Evolutionary conservation across 2,113 vertebrate species (phyloP).

Genomic region (Acrocephalus kingi): DNA sequence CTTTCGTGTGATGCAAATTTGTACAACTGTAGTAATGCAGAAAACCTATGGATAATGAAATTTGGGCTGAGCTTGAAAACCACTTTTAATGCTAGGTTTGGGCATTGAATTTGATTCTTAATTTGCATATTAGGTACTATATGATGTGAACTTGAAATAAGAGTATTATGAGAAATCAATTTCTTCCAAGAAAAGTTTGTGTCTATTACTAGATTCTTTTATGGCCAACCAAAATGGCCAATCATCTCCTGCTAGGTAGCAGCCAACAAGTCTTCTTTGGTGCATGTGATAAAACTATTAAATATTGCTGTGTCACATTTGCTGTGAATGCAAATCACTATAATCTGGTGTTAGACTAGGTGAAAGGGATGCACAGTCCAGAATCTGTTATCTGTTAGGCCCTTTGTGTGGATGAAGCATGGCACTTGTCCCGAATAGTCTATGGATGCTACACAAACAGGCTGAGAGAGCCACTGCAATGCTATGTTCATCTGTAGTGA

Average conservation of each 20-base stretch:
- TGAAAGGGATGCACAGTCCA: not conserved
- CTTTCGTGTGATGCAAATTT: not conserved
- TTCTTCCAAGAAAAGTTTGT: not conserved
- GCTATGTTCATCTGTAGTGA: not conserved
- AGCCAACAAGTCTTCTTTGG: not conserved
- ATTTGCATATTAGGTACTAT: not conserved
- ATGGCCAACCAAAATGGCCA: not conserved
- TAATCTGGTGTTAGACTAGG: not conserved
- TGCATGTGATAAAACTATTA: not conserved
- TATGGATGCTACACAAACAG: not conserved
- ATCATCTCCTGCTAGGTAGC: not conserved
- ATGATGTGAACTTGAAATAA: not conserved
- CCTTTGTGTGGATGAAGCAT: constrained; percentile 19
- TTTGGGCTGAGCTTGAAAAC: not conserved
- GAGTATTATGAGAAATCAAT: not conserved
- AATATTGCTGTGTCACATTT: not conserved
- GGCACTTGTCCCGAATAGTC: constrained; percentile 12
- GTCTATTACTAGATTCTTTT: not conserved
- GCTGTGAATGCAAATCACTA: not conserved
- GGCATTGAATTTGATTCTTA: not conserved
- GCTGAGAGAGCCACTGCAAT: not conserved
- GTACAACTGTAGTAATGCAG: not conserved
- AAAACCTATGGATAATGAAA: not conserved
- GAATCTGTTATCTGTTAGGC: not conserved
- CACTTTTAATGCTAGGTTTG: not conserved